phyloP scores from a whole-genome alignment of 2,797 vertebrate genomes.

The Centroberyx gerrardi region DNA sequence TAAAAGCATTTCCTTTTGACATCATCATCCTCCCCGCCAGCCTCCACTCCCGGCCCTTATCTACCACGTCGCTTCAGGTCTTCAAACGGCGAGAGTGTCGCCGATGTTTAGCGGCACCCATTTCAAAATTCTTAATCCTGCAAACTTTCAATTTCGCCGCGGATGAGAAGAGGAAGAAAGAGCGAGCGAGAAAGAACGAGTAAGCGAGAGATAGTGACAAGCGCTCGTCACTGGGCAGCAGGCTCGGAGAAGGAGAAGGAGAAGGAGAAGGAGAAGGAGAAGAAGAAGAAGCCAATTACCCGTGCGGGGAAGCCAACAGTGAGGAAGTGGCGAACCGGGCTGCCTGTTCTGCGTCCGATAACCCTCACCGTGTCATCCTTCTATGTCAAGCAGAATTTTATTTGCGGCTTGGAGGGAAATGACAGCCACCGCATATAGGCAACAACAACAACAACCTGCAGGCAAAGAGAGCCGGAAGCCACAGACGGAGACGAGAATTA shows the following conservation, averaged over 20 bases:
- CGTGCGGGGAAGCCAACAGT: conserved; percentile 41
- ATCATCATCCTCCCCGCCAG: conserved; percentile 51
- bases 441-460: conserved; percentile 58
- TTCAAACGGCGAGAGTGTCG: conserved; percentile 14
- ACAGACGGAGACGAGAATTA: conserved; percentile 54
- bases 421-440: conserved; percentile 47
- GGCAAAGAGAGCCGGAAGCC: conserved; percentile 44
- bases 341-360: conserved; percentile 72
- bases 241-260: conserved; percentile 12
- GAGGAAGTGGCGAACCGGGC: conserved; percentile 45
- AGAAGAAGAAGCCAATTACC: conserved; percentile 74
- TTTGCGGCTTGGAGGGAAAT: conserved; percentile 56
- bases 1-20: conserved; percentile 58
- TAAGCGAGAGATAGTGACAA: conserved; percentile 47
- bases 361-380: conserved; percentile 68
- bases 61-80: conserved; percentile 39
- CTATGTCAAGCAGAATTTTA: conserved; percentile 65
- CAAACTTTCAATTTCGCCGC: conserved; percentile 70
- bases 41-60: conserved; percentile 39
- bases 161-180: conserved; percentile 34
- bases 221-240: conserved; percentile 58
- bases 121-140: conserved; percentile 63
- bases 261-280: conserved; percentile 17
- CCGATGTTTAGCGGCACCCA: conserved; percentile 50
- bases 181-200: conserved; percentile 22